Percentiles rank a stretch among this genome's conserved stretches.
Evolutionary conservation across 2,797 vertebrate genomes (phyloP).

Genomic region (Sebastes diaconus): DNA sequence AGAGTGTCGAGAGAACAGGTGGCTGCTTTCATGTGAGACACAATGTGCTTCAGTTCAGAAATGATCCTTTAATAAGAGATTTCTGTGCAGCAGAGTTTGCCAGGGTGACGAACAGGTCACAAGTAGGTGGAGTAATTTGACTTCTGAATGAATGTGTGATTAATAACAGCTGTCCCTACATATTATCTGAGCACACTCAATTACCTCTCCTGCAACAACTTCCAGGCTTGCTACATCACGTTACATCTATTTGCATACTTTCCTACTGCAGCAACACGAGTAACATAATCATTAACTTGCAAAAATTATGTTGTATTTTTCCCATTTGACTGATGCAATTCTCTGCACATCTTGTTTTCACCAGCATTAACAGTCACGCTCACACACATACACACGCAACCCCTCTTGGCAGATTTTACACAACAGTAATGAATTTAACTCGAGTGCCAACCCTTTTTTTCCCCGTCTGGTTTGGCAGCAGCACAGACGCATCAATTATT

Average conservation of each 20-base stretch:
- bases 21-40: background rate
- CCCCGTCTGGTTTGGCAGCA: background rate
- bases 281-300: conserved; percentile 23
- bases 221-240: conserved; percentile 7
- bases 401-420: background rate
- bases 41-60: background rate
- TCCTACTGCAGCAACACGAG: background rate
- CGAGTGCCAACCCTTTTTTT: background rate
- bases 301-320: background rate
- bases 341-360: background rate
- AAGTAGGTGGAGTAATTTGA: conserved; percentile 27
- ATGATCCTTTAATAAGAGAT: background rate
- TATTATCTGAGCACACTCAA: conserved; percentile 35
- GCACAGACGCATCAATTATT: background rate
- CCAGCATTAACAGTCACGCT: background rate
- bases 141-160: conserved; percentile 40
- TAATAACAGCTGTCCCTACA: conserved; percentile 34
- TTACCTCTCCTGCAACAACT: conserved; percentile 17
- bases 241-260: background rate
- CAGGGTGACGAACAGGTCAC: conserved; percentile 9
- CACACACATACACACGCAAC: background rate
- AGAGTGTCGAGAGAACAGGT: background rate
- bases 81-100: conserved; percentile 1
- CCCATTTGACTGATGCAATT: background rate
- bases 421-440: background rate